A percentile compares a stretch with the other conserved stretches of the same genome.
Evolutionary conservation across 2,113 vertebrate genomes (phyloP).

Genomic region (Halichoerus grypus): DNA sequence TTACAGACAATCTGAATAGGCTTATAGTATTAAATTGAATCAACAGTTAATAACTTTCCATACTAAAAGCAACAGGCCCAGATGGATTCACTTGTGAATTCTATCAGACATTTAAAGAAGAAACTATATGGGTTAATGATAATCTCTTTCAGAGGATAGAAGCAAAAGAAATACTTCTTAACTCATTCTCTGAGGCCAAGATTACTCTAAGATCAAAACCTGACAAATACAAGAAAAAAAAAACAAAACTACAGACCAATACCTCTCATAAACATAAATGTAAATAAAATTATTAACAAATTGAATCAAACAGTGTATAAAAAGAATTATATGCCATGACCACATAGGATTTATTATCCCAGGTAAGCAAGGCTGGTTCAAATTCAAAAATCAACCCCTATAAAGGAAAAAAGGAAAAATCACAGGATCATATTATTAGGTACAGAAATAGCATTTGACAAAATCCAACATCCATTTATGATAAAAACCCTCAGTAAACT

Average conservation of each 20-base stretch:
- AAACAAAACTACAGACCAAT: background rate
- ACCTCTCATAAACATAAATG: background rate
- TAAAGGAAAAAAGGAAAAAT: background rate
- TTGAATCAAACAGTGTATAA: background rate
- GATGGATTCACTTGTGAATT: background rate
- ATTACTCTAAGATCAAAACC: background rate
- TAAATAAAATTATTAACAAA: background rate
- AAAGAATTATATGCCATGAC: background rate
- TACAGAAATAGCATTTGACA: background rate
- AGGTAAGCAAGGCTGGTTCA: background rate
- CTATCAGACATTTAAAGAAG: background rate
- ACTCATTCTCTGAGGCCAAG: background rate
- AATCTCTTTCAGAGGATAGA: background rate
- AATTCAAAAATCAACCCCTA: background rate
- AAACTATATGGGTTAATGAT: background rate
- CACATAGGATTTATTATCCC: background rate
- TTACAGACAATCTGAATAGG: background rate
- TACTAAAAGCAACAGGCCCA: background rate
- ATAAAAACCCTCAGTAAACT: background rate
- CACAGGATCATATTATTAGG: background rate
- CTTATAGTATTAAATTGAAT: background rate
- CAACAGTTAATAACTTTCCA: background rate
- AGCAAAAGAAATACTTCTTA: background rate
- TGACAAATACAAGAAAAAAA: background rate
- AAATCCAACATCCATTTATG: background rate